Evolutionary conservation across 2,888 invertebrate genomes (phyloP).

Genomic region (Axea sp.): DNA sequence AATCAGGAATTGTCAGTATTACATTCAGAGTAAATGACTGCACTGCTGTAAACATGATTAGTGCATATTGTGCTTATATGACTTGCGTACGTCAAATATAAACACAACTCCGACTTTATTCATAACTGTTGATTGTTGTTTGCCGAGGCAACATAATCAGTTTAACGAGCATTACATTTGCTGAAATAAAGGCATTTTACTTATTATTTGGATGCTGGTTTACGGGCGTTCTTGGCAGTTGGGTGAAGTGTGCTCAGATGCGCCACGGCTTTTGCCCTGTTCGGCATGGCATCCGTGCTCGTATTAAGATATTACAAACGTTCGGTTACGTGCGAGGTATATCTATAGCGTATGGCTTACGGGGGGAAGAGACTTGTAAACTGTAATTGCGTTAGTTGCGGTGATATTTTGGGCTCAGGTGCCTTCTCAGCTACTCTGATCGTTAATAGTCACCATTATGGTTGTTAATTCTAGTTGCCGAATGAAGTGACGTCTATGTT

Average conservation of each 20-base stretch:
- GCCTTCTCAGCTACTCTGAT: conserved; percentile 74
- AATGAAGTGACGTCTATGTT: conserved; percentile 41
- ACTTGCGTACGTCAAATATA: conserved; percentile 25
- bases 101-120: conserved; percentile 5
- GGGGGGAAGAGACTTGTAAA: conserved; percentile 76
- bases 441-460: conserved; percentile 78
- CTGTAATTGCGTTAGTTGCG: conserved; percentile 79
- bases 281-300: conserved; percentile 29
- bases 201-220: conserved; percentile 15
- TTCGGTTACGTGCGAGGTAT: conserved; percentile 25
- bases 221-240: conserved; percentile 16
- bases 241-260: conserved; percentile 51
- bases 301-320: conserved; percentile 59
- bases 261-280: conserved; percentile 46
- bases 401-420: conserved; percentile 79
- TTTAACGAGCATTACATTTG: conserved; percentile 4
- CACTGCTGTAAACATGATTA: conserved; percentile 44
- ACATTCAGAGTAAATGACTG: conserved; percentile 3
- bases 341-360: conserved; percentile 36
- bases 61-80: conserved; percentile 15
- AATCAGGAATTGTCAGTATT: conserved; percentile 43
- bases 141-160: conserved; percentile 28
- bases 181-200: conserved; percentile 11
- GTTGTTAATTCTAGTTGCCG: conserved; percentile 51
- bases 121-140: conserved; percentile 37